Evolutionary conservation across 2,113 vertebrate species (phyloP), one percentile per base, ranked within the genome.

Genomic region (Cairina moschata): DNA sequence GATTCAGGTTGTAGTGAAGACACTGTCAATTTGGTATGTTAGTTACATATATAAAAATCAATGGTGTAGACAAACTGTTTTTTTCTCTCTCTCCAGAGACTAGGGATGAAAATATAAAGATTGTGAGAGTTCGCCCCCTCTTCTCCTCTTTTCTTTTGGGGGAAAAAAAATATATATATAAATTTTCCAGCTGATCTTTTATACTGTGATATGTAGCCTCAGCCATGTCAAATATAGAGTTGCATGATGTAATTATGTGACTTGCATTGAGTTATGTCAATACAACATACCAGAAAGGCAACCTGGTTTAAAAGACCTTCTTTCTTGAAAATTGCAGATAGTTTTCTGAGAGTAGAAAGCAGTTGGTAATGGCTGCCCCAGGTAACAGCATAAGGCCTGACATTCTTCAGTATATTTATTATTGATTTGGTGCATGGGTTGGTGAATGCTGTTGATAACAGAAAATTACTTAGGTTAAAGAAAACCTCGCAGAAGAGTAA

Each of bases 181-280:
- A 96, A 97, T 96, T 97, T 97, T 98, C 95, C 95, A 97, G 71
- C 66, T 92, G 93, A 86, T 94, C 88, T 83, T 93, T 97, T 96
- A 75, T 87, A 82, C 54, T 88, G 83, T 95, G 88, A 83, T 97
- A 95, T 96, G 52, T 94, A 97, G 88, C 82, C 83, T 97, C 91
- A 97, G 67, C 87, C 89, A 94, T 95, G 85, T 97, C 86, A 97
- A 97, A 93, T 93, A 84, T 66, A 88, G 96, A 96, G 88, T 93
- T 87, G 93, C 84, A 90, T 92, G 94, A 94, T 97, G 76, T 85
- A 96, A 96, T 84, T 86, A 92, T 82, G 67, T 81, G 66, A 83
- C 92, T 96, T 90, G 65, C 94, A 89, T 84, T 96, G 93, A 97
- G 90, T 97, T 97, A 97, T 93, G 93, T 93, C 82, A 71, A 32